A percentile compares a stretch with the other conserved stretches of the same genome.
phyloP scores from a whole-genome alignment of 1,140 invertebrate genomes.

The Brachystomella parvula region DNA sequence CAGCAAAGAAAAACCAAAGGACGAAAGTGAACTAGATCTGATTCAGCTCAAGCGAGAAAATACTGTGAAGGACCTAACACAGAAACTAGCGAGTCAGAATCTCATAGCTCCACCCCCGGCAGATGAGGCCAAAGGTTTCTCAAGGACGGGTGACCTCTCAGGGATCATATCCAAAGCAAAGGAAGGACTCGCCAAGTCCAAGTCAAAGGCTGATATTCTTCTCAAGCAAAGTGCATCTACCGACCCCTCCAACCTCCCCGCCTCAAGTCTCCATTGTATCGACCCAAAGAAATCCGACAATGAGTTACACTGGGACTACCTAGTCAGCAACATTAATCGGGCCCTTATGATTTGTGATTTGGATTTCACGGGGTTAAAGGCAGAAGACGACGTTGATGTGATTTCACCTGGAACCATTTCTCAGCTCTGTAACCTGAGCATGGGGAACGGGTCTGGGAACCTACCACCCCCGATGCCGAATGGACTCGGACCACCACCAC shows the following conservation, averaged over 20 bases:
- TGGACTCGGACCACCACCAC: conserved; percentile 40
- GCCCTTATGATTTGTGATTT: conserved; percentile 74
- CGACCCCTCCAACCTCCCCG: conserved; percentile 13
- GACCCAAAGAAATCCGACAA: conserved; percentile 83
- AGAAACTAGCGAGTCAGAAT: conserved; percentile 65
- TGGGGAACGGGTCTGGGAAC: conserved; percentile 13
- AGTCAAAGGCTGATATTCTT: conserved; percentile 57
- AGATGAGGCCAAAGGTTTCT: conserved; percentile 47
- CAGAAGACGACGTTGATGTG: conserved; percentile 52
- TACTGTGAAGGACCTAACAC: conserved; percentile 76
- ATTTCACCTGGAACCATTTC: conserved; percentile 24
- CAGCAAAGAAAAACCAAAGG: conserved; percentile 7
- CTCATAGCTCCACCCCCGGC: conserved; percentile 51
- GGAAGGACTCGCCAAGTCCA: conserved; percentile 75
- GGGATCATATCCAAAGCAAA: conserved; percentile 79
- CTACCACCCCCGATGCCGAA: conserved; percentile 28
- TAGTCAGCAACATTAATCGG: conserved; percentile 69
- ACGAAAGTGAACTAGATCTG: conserved; percentile 31
- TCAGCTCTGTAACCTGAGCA: conserved; percentile 8
- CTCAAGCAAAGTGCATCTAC: conserved; percentile 48
- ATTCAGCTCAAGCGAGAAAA: conserved; percentile 62
- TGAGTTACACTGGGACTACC: conserved; percentile 89
- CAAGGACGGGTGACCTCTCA: conserved; percentile 47
- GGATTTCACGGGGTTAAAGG: conserved; percentile 45
- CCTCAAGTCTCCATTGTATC: conserved; percentile 48